phyloP scores from a whole-genome alignment of 2,113 vertebrate species.

The Baryphthengus martii region DNA sequence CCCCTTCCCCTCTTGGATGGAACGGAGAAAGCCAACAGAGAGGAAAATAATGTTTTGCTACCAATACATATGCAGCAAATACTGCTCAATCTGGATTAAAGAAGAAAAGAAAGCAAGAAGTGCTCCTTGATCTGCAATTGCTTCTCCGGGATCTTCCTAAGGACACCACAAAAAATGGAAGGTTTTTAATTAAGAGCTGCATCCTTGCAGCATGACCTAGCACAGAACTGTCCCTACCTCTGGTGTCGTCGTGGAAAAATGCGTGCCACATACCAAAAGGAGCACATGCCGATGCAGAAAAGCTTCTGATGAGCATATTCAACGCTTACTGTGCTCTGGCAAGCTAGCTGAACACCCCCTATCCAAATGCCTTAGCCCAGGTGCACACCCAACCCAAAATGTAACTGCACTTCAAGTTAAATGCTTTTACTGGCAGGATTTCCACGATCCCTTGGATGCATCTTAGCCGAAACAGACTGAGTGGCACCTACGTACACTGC shows the following conservation, averaged over 20 bases:
- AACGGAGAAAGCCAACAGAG: not conserved
- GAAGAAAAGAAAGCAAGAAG: not conserved
- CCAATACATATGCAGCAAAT: not conserved
- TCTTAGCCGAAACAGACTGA: not conserved
- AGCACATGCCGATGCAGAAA: not conserved
- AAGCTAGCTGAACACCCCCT: not conserved
- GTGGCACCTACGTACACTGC: not conserved
- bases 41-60: not conserved
- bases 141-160: not conserved
- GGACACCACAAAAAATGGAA: not conserved
- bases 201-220: not conserved
- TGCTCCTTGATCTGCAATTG: not conserved
- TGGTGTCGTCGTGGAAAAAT: fast-evolving
- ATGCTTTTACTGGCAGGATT: not conserved
- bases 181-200: not conserved
- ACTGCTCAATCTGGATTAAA: not conserved
- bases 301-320: not conserved
- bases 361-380: not conserved
- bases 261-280: not conserved
- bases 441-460: not conserved
- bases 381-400: not conserved
- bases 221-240: not conserved
- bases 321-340: not conserved
- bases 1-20: not conserved
- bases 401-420: not conserved